Percentiles rank a stretch among this genome's conserved stretches.
Conservation (phyloP, 2,797 vertebrate genomes). For the Sitta carolinensis region DNA sequence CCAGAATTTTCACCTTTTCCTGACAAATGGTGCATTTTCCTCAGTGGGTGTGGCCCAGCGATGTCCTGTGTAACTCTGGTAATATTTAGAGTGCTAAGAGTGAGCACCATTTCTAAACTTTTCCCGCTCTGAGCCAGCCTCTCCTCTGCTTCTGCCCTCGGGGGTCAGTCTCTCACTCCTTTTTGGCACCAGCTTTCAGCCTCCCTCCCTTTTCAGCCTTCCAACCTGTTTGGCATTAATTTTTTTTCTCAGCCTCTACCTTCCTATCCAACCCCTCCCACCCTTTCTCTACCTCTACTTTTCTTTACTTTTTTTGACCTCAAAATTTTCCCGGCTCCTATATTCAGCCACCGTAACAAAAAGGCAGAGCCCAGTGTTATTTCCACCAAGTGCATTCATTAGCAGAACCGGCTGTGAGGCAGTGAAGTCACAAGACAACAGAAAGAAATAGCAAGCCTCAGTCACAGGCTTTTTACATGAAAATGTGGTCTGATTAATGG, state of each 20-base stretch:
- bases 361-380: not conserved
- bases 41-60: not conserved
- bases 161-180: not conserved
- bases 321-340: rapidly evolving
- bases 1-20: not conserved
- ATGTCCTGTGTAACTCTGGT: not conserved
- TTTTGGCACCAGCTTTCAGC: not conserved
- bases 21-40: not conserved
- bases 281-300: not conserved
- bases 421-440: not conserved
- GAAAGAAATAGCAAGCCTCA: not conserved
- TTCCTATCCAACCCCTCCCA: not conserved
- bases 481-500: not conserved
- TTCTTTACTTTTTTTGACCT: not conserved
- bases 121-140: not conserved
- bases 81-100: not conserved
- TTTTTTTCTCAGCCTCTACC: not conserved
- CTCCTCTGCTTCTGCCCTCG: not conserved
- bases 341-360: not conserved
- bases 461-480: not conserved
- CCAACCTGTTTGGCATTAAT: not conserved
- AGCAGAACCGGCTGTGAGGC: not conserved
- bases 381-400: not conserved
- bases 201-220: not conserved
- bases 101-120: not conserved